These are phyloP conservation scores for Microtus montanus DNA, from an alignment of 2,113 vertebrate species.

Conservation along the genomic window DNA sequence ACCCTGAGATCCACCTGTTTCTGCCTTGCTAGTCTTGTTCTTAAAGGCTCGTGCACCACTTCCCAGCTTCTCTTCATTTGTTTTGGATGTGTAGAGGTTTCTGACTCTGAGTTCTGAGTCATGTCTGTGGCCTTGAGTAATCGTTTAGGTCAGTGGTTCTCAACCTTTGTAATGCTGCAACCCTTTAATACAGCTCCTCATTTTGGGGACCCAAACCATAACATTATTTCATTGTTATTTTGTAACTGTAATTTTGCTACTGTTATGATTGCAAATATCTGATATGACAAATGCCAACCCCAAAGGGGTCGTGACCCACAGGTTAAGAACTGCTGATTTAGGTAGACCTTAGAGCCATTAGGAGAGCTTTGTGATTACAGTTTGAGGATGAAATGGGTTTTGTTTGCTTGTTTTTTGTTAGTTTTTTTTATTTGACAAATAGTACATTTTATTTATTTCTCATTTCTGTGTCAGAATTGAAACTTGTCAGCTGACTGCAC, in stretches of 20 bases:
- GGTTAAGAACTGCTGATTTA: not conserved
- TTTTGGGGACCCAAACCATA: not conserved
- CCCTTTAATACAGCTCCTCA: not conserved
- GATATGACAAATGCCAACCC: not conserved
- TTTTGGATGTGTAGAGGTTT: conserved; percentile 22
- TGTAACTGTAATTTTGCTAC: not conserved
- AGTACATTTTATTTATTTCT: too few species aligned
- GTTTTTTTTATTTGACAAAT: too few species aligned
- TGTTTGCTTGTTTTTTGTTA: too few species aligned
- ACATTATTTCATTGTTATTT: not conserved
- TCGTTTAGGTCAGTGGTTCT: not conserved
- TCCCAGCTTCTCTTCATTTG: not conserved
- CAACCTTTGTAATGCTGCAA: not conserved
- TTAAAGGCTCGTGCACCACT: not conserved
- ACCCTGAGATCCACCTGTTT: not conserved
- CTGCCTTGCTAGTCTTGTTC: not conserved
- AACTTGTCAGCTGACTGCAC: too few species aligned
- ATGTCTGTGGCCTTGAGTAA: conserved; percentile 24
- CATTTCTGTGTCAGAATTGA: too few species aligned
- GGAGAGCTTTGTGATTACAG: not conserved
- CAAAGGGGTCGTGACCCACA: too few species aligned
- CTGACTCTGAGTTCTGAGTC: conserved; percentile 25
- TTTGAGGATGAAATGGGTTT: not conserved
- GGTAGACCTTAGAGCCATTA: not conserved
- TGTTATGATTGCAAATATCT: not conserved